phyloP scores from a whole-genome alignment of 2,113 vertebrate species.

The Malurus cyaneus region DNA sequence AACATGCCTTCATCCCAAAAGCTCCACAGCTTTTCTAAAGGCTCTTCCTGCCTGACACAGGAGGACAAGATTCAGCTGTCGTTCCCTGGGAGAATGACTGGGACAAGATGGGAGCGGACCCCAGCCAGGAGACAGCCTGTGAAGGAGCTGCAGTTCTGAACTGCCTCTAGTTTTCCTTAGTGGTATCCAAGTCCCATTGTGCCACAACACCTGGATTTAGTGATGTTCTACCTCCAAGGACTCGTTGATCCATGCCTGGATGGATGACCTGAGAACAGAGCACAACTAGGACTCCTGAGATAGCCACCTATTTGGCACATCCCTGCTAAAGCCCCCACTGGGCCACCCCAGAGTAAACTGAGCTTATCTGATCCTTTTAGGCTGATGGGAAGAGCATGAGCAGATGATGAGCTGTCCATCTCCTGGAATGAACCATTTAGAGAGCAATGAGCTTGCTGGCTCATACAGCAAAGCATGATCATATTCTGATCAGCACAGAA shows the following conservation, averaged over 20 bases:
- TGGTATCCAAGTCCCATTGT: fast-evolving
- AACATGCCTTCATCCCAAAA: not conserved
- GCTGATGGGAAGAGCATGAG: not conserved
- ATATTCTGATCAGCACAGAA: not conserved
- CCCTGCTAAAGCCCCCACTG: not conserved
- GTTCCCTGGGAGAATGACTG: not conserved
- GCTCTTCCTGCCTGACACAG: not conserved
- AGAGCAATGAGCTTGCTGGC: not conserved
- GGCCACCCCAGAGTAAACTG: not conserved
- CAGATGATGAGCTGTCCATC: not conserved
- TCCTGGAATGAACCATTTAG: not conserved
- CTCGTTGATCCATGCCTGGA: fast-evolving
- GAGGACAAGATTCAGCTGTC: fast-evolving
- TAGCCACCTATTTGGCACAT: not conserved
- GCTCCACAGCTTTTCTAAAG: not conserved
- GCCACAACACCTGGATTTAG: not conserved
- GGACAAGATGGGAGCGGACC: not conserved
- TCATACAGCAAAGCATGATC: not conserved
- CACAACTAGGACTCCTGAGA: not conserved
- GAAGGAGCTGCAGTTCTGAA: not conserved
- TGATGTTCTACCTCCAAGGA: not conserved
- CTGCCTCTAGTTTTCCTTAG: not conserved
- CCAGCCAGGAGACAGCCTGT: not conserved
- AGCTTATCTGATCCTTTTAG: not conserved
- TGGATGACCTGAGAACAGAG: not conserved